A percentile compares a stretch with the other conserved stretches of the same genome.
phyloP scores from a whole-genome alignment of 53 echinoderm and acorn worm species.

The Crossaster papposus region DNA sequence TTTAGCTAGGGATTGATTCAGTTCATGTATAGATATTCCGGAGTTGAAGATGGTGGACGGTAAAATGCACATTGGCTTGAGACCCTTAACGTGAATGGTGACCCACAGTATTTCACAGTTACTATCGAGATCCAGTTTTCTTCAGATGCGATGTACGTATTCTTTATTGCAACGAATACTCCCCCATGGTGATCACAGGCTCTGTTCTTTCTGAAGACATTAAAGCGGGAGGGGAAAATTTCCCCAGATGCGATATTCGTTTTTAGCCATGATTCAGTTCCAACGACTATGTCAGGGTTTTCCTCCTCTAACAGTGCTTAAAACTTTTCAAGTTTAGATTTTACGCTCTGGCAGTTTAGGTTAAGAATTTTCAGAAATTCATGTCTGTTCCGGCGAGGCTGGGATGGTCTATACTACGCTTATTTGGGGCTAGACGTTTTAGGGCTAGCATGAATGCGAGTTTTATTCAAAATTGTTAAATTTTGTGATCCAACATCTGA shows the following conservation, averaged over 20 bases:
- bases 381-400: neutral
- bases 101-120: slow-evolving; percentile 42
- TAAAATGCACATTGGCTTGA: slow-evolving; percentile 27
- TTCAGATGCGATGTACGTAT: neutral
- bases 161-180: slow-evolving; percentile 39
- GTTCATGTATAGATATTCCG: neutral
- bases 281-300: slow-evolving; percentile 37
- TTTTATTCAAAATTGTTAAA: neutral
- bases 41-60: neutral
- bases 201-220: slow-evolving; percentile 25
- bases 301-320: slow-evolving; percentile 2
- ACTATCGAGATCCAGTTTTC: slow-evolving; percentile 20
- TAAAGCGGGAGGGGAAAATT: slow-evolving; percentile 2
- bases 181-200: slow-evolving; percentile 17
- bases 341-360: neutral
- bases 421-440: neutral
- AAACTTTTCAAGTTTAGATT: neutral
- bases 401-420: neutral
- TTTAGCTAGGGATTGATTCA: neutral
- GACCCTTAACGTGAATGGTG: slow-evolving; percentile 26
- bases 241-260: slow-evolving; percentile 8
- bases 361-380: neutral
- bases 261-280: slow-evolving; percentile 49
- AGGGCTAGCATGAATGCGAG: neutral
- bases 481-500: neutral